Percentiles rank a stretch among this genome's conserved stretches.
phyloP scores from a whole-genome alignment of 2,888 invertebrate genomes.

The Bruchidius siliquastri region DNA sequence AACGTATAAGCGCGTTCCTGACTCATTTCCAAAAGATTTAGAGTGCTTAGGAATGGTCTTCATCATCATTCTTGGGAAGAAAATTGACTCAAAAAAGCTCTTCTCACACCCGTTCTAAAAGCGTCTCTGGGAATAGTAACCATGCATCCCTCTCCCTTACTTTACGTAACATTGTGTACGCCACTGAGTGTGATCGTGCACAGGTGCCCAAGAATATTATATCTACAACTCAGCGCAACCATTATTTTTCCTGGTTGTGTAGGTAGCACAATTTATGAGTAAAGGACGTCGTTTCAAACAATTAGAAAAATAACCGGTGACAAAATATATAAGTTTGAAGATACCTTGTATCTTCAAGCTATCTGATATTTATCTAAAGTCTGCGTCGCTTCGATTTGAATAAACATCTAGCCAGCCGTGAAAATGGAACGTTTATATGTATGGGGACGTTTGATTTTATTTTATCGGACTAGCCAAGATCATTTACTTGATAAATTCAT shows the following conservation, averaged over 20 bases:
- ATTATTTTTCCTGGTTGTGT: constrained; percentile 30
- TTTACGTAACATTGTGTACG: too few species aligned
- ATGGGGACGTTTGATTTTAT: neutral
- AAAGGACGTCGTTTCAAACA: constrained; percentile 30
- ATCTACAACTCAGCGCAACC: constrained; percentile 30
- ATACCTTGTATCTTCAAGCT: neutral
- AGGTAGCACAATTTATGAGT: constrained; percentile 36
- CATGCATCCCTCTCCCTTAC: too few species aligned
- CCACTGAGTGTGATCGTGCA: constrained; percentile 15
- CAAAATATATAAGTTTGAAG: neutral
- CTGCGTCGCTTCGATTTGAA: neutral
- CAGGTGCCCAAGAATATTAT: constrained; percentile 41
- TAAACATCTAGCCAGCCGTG: neutral
- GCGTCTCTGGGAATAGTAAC: too few species aligned
- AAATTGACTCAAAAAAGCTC: too few species aligned
- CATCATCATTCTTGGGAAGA: too few species aligned
- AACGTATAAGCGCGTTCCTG: too few species aligned
- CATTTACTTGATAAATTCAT: neutral
- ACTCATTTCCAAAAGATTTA: too few species aligned
- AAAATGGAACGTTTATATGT: neutral
- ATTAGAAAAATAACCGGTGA: neutral
- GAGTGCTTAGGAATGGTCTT: too few species aligned
- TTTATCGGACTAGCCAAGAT: neutral
- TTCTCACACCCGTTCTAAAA: too few species aligned
- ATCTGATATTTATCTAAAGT: neutral